A percentile compares a stretch with the other conserved stretches of the same genome.
phyloP scores from a whole-genome alignment of 2,888 invertebrate genomes.

The Harmothoe impar region DNA sequence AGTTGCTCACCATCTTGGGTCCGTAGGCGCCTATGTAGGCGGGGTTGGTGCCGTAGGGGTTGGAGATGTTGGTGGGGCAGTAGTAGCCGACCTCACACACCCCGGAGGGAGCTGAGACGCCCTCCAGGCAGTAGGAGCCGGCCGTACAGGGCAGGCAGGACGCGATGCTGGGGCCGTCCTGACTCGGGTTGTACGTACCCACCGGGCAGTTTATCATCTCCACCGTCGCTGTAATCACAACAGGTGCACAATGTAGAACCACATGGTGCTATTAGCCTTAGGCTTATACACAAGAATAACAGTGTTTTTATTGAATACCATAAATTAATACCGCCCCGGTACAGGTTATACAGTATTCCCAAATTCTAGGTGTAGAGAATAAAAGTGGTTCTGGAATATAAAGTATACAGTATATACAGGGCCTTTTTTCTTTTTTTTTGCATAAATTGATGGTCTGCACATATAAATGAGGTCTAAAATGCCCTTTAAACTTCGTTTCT shows the following conservation, averaged over 20 bases:
- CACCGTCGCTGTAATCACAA: slow-evolving; percentile 75
- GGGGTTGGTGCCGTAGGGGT: slow-evolving; percentile 77
- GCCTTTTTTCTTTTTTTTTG: too few species aligned
- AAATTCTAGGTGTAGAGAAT: too few species aligned
- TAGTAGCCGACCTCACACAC: slow-evolving; percentile 79
- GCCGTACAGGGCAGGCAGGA: slow-evolving; percentile 80
- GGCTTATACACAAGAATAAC: not conserved
- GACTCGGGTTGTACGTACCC: slow-evolving; percentile 78
- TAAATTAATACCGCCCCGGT: too few species aligned
- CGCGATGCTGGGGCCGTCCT: slow-evolving; percentile 73
- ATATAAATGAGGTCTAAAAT: too few species aligned
- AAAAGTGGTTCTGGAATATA: too few species aligned
- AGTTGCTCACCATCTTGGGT: slow-evolving; percentile 74
- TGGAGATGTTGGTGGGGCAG: slow-evolving; percentile 79
- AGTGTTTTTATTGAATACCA: too few species aligned
- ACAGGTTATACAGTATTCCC: too few species aligned
- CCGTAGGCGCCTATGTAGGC: slow-evolving; percentile 80
- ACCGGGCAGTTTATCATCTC: slow-evolving; percentile 81
- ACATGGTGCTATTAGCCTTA: slow-evolving; percentile 65
- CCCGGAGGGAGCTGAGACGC: slow-evolving; percentile 73
- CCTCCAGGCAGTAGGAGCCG: slow-evolving; percentile 80
- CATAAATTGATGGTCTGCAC: too few species aligned
- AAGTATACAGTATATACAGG: too few species aligned
- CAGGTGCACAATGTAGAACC: not conserved
- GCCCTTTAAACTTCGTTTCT: too few species aligned